Evolutionary conservation across 2,797 vertebrate species (phyloP).

Genomic region (Rhabdomys pumilio): DNA sequence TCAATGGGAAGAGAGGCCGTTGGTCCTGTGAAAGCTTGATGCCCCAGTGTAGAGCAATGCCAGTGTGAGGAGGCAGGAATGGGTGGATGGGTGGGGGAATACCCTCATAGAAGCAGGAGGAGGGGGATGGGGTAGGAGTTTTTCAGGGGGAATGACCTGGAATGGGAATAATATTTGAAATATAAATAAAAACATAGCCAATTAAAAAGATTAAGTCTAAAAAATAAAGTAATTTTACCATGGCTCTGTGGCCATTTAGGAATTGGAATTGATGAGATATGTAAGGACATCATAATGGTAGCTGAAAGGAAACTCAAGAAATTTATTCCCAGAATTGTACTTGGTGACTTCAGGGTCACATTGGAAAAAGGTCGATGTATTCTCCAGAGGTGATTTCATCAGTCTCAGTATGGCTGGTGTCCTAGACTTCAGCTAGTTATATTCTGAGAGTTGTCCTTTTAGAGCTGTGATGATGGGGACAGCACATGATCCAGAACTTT

Average conservation of each 20-base stretch:
- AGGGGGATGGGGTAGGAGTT: no score
- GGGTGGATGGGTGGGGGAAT: no score
- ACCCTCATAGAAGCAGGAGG: no score
- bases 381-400: not conserved
- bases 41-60: no score
- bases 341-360: not conserved
- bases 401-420: not conserved
- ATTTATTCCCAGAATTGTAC: not conserved
- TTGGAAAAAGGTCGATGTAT: not conserved
- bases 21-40: no score
- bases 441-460: not conserved
- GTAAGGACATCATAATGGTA: rapidly evolving
- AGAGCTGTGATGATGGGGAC: not conserved
- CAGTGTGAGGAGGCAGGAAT: no score
- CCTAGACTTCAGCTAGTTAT: not conserved
- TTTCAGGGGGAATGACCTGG: no score
- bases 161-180: no score
- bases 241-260: not conserved
- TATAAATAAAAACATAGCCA: no score
- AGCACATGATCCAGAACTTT: not conserved
- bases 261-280: not conserved
- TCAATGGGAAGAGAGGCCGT: no score
- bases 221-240: no score
- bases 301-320: not conserved
- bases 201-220: no score